Evolutionary conservation across 2,888 invertebrate species (phyloP), one percentile per base, ranked within the genome.

Genomic region (Hipparchia semele): DNA sequence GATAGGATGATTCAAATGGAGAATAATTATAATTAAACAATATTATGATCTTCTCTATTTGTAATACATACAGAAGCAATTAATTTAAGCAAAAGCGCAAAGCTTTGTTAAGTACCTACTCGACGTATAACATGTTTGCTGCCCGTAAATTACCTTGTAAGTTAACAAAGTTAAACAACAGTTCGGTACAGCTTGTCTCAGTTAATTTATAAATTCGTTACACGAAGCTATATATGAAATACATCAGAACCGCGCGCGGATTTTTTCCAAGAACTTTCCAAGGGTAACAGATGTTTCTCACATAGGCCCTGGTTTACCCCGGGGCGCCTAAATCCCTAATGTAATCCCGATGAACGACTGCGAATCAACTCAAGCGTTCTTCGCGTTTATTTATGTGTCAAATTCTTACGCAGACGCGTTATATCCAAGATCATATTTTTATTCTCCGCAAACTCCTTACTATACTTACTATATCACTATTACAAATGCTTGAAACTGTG

Each of bases 381-480:
- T 86, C 86, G 87, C 90, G 91, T 92, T 93, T 92, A 93, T 91
- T 92, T 92, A 91, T 90, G 91, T 90, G 91, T 92, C 92, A 91
- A 92, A 92, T 92, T 92, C 90, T 87, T 86, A 87, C 89, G 84
- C 85, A 90, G 87, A 85, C 87, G 82, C 84, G 84, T 86, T 88
- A 88, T 88, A 90, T 87, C 87, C 82, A 80, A 87, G 88, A 87
- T 89, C 88, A 87, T 85, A 85, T 86, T 84, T 83, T 88, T 83
- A 84, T 83, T 86, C 83, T 84, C 81, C 78, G 80, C 78, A 79
- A 80, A 80, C 83, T 84, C 39, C 39, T 39, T 39, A 39, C 39
- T 39, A 39, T 39, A 2, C 39, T 39, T 39, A 39, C 39, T 23
- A 23, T 23, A 23, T 23, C 23, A 23, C 23, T 23, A 23, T 23